Evolutionary conservation across 2,888 invertebrate species (phyloP).

Genomic region (Nycteola revayana): DNA sequence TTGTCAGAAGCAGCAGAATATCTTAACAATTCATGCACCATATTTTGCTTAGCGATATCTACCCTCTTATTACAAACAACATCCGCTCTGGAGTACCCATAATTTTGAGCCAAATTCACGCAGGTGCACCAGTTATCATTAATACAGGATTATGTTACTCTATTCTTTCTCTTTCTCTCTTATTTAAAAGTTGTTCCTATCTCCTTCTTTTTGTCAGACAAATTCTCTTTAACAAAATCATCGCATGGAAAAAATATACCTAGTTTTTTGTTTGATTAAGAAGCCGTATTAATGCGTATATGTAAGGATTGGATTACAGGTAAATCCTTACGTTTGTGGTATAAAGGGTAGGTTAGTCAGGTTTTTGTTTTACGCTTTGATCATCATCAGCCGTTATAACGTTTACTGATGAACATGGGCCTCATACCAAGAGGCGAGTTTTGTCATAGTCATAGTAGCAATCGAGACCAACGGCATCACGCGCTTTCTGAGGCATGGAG

Average conservation of each 20-base stretch:
- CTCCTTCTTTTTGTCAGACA: slow-evolving; percentile 26
- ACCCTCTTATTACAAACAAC: slow-evolving; percentile 37
- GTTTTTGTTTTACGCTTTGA: slow-evolving; percentile 16
- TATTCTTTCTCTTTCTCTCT: slow-evolving; percentile 36
- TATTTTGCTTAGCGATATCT: slow-evolving; percentile 30
- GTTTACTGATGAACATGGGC: no score
- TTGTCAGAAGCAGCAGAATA: neutral
- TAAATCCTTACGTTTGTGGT: slow-evolving; percentile 38
- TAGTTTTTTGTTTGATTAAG: slow-evolving; percentile 34
- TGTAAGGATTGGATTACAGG: slow-evolving; percentile 41
- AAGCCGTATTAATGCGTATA: slow-evolving; percentile 48
- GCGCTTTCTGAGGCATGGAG: no score
- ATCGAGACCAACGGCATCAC: no score
- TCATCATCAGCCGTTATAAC: no score
- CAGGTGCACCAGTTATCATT: slow-evolving; percentile 73
- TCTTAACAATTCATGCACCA: slow-evolving; percentile 1
- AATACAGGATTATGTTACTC: slow-evolving; percentile 62
- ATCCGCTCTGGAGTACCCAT: slow-evolving; percentile 47
- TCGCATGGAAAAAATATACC: slow-evolving; percentile 28
- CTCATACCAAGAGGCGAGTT: no score
- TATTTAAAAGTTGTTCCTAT: slow-evolving; percentile 11
- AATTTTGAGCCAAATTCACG: slow-evolving; percentile 54
- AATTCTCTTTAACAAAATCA: slow-evolving; percentile 36
- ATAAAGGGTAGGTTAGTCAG: slow-evolving; percentile 18
- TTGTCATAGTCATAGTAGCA: no score